phyloP scores from a whole-genome alignment of 2,797 vertebrate species.

The Anas flavirostris region DNA sequence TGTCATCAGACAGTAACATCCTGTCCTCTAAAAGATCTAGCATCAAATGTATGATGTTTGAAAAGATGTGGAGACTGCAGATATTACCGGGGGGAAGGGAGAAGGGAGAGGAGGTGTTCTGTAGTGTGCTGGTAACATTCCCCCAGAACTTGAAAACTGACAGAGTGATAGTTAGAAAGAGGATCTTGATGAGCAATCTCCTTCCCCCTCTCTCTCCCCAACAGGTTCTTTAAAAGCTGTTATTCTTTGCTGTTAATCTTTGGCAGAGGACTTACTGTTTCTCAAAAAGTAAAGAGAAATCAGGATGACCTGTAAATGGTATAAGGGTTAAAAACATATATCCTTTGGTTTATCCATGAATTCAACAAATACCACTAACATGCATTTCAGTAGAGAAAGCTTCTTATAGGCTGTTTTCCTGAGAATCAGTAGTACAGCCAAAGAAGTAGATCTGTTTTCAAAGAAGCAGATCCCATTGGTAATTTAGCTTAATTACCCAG shows the following conservation, averaged over 20 bases:
- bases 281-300: background rate
- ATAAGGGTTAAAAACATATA: background rate
- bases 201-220: background rate
- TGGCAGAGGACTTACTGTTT: background rate
- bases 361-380: background rate
- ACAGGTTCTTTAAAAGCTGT: background rate
- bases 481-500: background rate
- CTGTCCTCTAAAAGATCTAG: background rate
- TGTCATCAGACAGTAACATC: background rate
- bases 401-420: background rate
- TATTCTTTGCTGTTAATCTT: background rate
- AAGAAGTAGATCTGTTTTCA: background rate
- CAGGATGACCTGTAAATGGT: background rate
- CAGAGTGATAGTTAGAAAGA: background rate
- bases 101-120: background rate
- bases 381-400: background rate
- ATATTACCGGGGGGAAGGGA: background rate
- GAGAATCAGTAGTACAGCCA: background rate
- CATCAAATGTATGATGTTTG: background rate
- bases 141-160: background rate
- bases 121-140: background rate
- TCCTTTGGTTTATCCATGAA: background rate
- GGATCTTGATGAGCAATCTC: background rate
- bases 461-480: background rate
- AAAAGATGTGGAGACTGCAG: background rate